Evolutionary conservation across 2,888 invertebrate genomes (phyloP), one percentile per base, ranked within the genome.

Genomic region (Furcula furcula): DNA sequence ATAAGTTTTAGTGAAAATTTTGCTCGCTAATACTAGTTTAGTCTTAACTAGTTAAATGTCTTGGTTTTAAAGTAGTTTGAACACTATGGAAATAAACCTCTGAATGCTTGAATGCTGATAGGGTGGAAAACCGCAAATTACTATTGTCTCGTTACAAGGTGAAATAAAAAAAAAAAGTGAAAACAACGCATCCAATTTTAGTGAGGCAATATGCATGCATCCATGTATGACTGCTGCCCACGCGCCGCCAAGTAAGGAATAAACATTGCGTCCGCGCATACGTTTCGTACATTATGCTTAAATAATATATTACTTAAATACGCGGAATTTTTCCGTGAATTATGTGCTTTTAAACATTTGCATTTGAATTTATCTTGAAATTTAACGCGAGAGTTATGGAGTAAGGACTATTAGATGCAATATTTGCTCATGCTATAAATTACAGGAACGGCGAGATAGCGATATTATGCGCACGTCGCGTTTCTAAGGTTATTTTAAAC

Each of bases 201-300:
- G 25, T 46, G 41, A 33, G 36, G 31, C 36, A 22, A n/a, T n/a
- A n/a, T n/a, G 32, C 33, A 30, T 34, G 27, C 46, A 47, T 54
- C 61, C 46, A 40, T 58, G 60, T 39, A 42, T 49, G 53, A 56
- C 56, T 49, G 39, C 65, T 36, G 47, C 84, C 84, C 70, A 84
- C 84, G 76, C 82, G 60, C 57, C 69, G 54, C 65, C 67, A 40
- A 55, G 56, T 63, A 68, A 69, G 71, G 67, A 65, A 63, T 64
- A 64, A 64, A 60, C 62, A 63, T 65, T 63, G 69, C 76, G 69
- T 67, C 61, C 54, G 70, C 74, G 74, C 76, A 72, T 55, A 58
- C 62, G 64, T 67, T 69, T 63, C 46, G 66, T 66, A 60, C 66
- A 65, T 68, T 66, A 70, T 69, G 61, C 65, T 55, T 48, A 33